Percentiles rank a stretch among this genome's conserved stretches.
phyloP scores from a whole-genome alignment of 1,140 invertebrate species.

The Tigriopus japonicus region DNA sequence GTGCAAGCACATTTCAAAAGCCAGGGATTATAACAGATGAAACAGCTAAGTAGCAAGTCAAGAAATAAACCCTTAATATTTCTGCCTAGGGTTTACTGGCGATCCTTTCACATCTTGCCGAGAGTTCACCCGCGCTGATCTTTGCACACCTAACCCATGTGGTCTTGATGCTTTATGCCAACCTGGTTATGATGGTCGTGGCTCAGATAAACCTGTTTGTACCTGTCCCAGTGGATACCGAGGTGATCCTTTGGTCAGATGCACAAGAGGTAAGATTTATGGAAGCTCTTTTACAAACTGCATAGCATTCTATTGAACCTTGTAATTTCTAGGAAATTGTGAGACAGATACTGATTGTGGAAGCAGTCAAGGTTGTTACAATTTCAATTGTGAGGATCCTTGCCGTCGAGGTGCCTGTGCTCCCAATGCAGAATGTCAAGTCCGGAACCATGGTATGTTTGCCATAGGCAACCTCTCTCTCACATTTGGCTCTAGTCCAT shows the following conservation, averaged over 20 bases:
- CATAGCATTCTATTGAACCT: slow-evolving; percentile 1
- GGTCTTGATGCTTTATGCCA: slow-evolving; percentile 58
- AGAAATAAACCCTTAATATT: too few relatives aligned
- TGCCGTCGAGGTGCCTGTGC: slow-evolving; percentile 21
- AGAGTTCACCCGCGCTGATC: slow-evolving; percentile 52
- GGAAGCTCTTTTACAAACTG: slow-evolving; percentile 13
- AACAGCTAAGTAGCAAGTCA: too few relatives aligned
- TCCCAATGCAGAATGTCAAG: slow-evolving; percentile 21
- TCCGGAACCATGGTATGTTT: slow-evolving; percentile 22
- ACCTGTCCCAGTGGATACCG: slow-evolving; percentile 47
- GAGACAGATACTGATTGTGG: slow-evolving; percentile 22
- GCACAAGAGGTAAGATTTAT: slow-evolving; percentile 19
- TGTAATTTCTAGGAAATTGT: slow-evolving; percentile 18
- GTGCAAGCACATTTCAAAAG: not conserved
- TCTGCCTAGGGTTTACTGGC: slow-evolving; percentile 48
- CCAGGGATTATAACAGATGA: too few relatives aligned
- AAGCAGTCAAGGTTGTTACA: slow-evolving; percentile 21
- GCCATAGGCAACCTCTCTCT: not conserved
- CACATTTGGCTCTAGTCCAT: not conserved
- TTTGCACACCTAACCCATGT: slow-evolving; percentile 64
- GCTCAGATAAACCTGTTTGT: slow-evolving; percentile 57
- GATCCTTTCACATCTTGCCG: slow-evolving; percentile 61
- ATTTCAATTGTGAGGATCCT: slow-evolving; percentile 22
- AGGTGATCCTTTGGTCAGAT: slow-evolving; percentile 46
- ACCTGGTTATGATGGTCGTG: slow-evolving; percentile 55